Evolutionary conservation across 53 echinoderm and acorn worm species (phyloP), one percentile per base, ranked within the genome.

Genomic region (Actinopyga echinites): DNA sequence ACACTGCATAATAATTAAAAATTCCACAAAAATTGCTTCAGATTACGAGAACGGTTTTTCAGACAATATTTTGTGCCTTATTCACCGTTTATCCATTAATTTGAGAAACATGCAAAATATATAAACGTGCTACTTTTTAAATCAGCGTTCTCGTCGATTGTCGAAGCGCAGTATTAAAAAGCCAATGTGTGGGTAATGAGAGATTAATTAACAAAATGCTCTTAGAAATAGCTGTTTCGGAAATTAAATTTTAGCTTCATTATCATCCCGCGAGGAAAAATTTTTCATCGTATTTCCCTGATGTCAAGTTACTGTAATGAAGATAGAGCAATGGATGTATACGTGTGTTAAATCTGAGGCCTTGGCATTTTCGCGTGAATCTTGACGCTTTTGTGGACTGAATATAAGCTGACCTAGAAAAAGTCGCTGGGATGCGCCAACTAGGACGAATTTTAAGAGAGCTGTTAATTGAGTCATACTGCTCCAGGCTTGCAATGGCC

Each of bases 361-460:
- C 68, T 68, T 68, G 68, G 35, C 38, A 68, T 33, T 68, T 33
- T 33, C 35, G 68, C 68, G 68, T 68, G 35, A 34, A 68, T 68
- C 68, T 68, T 68, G 68, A 68, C 68, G 68, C 68, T 36, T 68
- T 68, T 68, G 20, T 62, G 35, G 38, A 34, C 68, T 13, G 34
- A 71, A 36, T 25, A 71, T 40, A 71, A 42, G 71, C 40, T 71
- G 71, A 71, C 71, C 71, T 42, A 71, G 71, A 71, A 71, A 71
- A 6, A 71, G 44, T 34, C 44, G 71, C 26, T 22, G 71, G 25
- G 23, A 71, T 71, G 71, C 71, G 71, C 44, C 40, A 71, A 71
- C 71, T 71, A 42, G 71, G 71, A 71, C 71, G 44, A 28, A 42
- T 40, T 42, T 71, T 24, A 71, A 45, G 24, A 25, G 22, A 26